These are phyloP conservation scores for Stigmatopora argus DNA, from an alignment of 2,113 vertebrate genomes.

Conservation along the genomic window DNA sequence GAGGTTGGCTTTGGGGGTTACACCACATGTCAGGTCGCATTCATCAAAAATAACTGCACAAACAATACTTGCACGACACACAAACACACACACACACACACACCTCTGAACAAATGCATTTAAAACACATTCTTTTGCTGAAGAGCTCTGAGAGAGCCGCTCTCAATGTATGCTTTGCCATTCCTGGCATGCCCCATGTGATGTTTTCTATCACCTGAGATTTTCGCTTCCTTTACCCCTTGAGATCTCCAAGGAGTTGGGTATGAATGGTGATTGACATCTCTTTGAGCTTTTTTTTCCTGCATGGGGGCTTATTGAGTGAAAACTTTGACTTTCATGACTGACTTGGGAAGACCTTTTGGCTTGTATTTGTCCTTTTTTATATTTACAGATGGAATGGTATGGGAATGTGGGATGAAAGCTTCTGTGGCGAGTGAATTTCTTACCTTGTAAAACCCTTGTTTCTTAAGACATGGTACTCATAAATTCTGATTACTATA, in stretches of 20 bases:
- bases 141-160: constrained; percentile 10
- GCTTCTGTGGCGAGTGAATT: background rate
- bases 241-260: background rate
- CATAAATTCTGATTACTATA: no score
- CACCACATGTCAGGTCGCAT: constrained; percentile 59
- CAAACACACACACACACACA: background rate
- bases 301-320: background rate
- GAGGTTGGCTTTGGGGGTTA: constrained; percentile 53
- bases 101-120: background rate
- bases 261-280: background rate
- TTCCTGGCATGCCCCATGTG: background rate
- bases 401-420: background rate
- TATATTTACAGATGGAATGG: background rate
- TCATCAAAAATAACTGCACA: constrained; percentile 49
- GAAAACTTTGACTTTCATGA: background rate
- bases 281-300: background rate
- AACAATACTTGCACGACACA: constrained; percentile 7
- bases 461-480: no score
- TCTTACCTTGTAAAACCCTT: no score
- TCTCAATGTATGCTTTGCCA: background rate
- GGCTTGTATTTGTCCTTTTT: background rate
- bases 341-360: background rate
- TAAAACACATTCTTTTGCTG: constrained; percentile 12
- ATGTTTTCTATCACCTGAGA: background rate
- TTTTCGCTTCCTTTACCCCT: background rate